A percentile compares a stretch with the other conserved stretches of the same genome.
Conservation (phyloP, 2,888 invertebrate genomes). For the Ochropleura plecta region DNA sequence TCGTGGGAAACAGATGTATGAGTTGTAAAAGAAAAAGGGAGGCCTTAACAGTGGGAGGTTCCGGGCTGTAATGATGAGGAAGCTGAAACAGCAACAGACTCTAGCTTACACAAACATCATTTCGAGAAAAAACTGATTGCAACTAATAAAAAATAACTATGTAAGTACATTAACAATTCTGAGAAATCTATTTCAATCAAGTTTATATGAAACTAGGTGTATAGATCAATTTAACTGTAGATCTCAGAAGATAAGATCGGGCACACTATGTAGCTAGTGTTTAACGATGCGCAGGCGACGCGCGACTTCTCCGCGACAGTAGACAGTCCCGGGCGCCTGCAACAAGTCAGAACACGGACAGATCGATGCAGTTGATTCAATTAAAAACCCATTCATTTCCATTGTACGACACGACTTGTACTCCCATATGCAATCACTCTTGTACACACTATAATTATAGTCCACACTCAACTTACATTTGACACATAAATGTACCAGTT, state of each 20-base stretch:
- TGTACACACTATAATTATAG: neutral
- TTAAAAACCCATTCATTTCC: conserved; percentile 24
- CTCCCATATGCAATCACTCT: conserved; percentile 7
- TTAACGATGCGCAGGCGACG: conserved; percentile 37
- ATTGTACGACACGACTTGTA: neutral
- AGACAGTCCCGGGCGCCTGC: neutral
- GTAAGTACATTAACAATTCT: neutral
- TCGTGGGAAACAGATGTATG: too few relatives aligned
- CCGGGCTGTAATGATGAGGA: too few relatives aligned
- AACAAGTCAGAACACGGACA: neutral
- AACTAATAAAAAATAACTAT: neutral
- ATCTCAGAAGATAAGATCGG: conserved; percentile 35
- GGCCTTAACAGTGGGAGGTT: too few relatives aligned
- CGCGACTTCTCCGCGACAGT: conserved; percentile 1
- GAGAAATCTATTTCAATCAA: conserved; percentile 18
- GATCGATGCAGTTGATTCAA: conserved; percentile 24
- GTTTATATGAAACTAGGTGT: neutral
- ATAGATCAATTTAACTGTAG: conserved; percentile 31
- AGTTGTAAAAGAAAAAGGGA: too few relatives aligned
- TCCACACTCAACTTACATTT: neutral
- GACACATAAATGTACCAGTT: neutral
- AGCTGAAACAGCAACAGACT: neutral
- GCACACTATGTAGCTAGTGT: conserved; percentile 33
- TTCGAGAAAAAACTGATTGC: neutral
- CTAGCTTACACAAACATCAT: neutral